Conservation (phyloP, 2,113 vertebrate species). For the Apodemus sylvaticus region DNA sequence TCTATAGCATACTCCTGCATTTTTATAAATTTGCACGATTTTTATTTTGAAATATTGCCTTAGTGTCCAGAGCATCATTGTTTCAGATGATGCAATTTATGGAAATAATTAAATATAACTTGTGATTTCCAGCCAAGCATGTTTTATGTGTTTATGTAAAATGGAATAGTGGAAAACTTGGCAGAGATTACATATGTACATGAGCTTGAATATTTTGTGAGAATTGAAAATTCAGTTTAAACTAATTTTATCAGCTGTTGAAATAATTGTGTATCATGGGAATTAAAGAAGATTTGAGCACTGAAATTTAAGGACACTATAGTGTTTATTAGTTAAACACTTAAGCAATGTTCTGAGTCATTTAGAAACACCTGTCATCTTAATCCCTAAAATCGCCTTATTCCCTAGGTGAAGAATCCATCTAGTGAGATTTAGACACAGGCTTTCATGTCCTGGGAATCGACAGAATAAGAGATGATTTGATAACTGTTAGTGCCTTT, state of each 20-base stretch:
- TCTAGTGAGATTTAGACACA: neutral
- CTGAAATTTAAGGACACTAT: neutral
- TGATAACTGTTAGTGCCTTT: neutral
- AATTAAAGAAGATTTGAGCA: neutral
- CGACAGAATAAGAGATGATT: neutral
- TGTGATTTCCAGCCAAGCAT: neutral
- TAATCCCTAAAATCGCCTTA: neutral
- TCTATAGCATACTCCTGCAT: neutral
- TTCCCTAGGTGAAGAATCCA: neutral
- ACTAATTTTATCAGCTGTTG: neutral
- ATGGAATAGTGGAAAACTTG: neutral
- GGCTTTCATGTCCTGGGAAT: neutral
- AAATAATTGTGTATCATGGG: neutral
- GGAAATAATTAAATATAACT: neutral
- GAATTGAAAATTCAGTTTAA: neutral
- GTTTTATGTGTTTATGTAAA: neutral
- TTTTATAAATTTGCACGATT: neutral
- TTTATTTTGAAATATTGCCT: slow-evolving; percentile 45
- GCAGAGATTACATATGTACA: neutral
- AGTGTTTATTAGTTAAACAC: neutral
- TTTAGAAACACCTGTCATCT: neutral
- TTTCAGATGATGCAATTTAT: neutral
- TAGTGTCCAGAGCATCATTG: neutral
- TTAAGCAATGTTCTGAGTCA: neutral
- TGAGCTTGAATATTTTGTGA: slow-evolving; percentile 14